A percentile compares a stretch with the other conserved stretches of the same genome.
Evolutionary conservation across 2,113 vertebrate species (phyloP).

Genomic region (Galeopterus variegatus): DNA sequence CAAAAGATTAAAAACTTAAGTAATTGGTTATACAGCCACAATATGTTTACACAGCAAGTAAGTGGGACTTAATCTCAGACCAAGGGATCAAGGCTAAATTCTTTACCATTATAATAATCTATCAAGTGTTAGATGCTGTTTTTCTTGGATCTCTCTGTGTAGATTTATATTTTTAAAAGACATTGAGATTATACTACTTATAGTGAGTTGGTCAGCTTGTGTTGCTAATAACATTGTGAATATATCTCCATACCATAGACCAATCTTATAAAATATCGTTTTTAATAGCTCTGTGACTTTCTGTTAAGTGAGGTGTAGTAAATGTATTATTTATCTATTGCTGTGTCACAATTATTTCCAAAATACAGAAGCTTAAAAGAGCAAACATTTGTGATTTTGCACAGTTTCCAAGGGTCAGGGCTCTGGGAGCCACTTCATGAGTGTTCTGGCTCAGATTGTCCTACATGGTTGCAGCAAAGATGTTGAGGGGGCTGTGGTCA

Average conservation of each 20-base stretch:
- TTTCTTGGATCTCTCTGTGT: not conserved
- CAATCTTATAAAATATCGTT: not conserved
- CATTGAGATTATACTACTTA: not conserved
- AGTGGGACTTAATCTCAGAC: not conserved
- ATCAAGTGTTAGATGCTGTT: not conserved
- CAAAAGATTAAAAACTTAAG: not conserved
- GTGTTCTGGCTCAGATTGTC: not conserved
- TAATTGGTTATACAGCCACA: not conserved
- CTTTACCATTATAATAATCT: not conserved
- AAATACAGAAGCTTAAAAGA: not conserved
- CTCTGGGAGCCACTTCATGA: not conserved
- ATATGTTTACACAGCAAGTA: not conserved
- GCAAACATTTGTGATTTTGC: not conserved
- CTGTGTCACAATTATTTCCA: not conserved
- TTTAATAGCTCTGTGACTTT: not conserved
- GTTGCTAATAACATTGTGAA: not conserved
- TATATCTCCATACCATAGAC: not conserved
- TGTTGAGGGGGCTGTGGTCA: fast-evolving
- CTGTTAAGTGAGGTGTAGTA: not conserved
- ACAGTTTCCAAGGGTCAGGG: not conserved
- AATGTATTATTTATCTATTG: not conserved
- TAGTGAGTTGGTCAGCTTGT: not conserved
- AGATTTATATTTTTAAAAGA: not conserved
- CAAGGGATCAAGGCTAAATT: not conserved
- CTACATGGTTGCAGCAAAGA: fast-evolving